These are phyloP conservation scores for Saguinus midas DNA, from an alignment of 2,113 vertebrate species.

Conservation along the genomic window DNA sequence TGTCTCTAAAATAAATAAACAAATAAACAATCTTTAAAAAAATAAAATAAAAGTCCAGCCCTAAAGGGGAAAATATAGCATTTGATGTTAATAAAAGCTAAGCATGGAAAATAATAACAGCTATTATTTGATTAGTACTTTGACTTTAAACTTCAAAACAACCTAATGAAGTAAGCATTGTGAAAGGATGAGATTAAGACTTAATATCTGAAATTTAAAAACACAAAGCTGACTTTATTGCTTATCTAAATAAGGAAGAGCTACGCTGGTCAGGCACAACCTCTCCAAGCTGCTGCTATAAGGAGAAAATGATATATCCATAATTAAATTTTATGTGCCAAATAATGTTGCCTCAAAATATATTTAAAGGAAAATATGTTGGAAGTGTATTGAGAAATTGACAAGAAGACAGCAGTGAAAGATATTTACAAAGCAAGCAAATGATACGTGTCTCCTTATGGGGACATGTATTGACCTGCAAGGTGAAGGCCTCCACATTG, in stretches of 20 bases:
- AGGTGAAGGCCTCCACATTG: neutral
- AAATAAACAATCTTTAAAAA: too few relatives aligned
- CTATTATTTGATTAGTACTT: slow-evolving; percentile 22
- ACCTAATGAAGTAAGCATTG: neutral
- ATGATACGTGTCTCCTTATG: neutral
- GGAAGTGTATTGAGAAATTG: slow-evolving; percentile 17
- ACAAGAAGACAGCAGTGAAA: neutral
- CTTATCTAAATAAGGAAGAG: neutral
- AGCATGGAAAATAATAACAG: neutral
- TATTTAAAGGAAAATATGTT: neutral
- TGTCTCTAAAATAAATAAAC: too few relatives aligned
- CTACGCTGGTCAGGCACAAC: neutral
- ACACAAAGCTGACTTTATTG: neutral
- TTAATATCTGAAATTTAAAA: neutral
- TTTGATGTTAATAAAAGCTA: neutral
- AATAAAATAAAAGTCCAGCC: slow-evolving; percentile 18
- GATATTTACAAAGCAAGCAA: neutral
- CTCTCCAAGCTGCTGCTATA: neutral
- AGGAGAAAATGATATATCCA: slow-evolving; percentile 1
- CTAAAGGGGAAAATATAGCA: neutral
- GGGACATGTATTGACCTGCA: neutral
- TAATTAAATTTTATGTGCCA: slow-evolving; percentile 22
- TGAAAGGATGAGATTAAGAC: neutral
- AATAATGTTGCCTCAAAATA: neutral
- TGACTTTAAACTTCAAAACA: slow-evolving; percentile 28